Evolutionary conservation across 2,888 invertebrate genomes (phyloP).

Genomic region (Chironomus riparius): DNA sequence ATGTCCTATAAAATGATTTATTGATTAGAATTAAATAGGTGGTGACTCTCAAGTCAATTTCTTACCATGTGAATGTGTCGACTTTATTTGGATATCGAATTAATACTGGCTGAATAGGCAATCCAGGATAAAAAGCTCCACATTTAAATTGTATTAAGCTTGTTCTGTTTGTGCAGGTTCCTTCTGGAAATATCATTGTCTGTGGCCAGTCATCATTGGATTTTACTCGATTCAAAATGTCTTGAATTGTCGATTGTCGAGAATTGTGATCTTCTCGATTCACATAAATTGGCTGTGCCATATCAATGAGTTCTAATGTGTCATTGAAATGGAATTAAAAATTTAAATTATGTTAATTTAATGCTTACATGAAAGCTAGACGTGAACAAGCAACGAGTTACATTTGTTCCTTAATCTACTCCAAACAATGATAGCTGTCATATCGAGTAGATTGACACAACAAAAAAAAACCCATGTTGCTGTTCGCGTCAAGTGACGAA

Average conservation of each 20-base stretch:
- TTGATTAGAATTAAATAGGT: too few species aligned
- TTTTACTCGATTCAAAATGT: slow-evolving; percentile 75
- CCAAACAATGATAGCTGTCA: too few species aligned
- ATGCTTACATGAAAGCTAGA: too few species aligned
- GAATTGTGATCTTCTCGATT: slow-evolving; percentile 89
- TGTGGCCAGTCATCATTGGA: slow-evolving; percentile 85
- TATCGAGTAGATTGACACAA: background rate
- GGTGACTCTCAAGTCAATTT: too few species aligned
- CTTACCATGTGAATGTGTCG: slow-evolving; percentile 66
- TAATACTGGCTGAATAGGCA: slow-evolving; percentile 90
- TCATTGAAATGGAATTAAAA: slow-evolving; percentile 28
- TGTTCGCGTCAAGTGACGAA: background rate
- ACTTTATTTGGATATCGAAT: slow-evolving; percentile 82
- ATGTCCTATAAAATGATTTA: slow-evolving; percentile 52
- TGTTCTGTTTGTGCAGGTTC: slow-evolving; percentile 85
- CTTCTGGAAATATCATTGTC: slow-evolving; percentile 40
- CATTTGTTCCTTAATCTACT: background rate
- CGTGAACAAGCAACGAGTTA: too few species aligned
- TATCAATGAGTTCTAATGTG: slow-evolving; percentile 72
- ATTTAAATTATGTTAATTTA: background rate
- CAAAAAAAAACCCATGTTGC: background rate
- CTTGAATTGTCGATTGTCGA: slow-evolving; percentile 78
- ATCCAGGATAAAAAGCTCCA: slow-evolving; percentile 91
- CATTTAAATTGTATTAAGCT: slow-evolving; percentile 84
- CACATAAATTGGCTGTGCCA: slow-evolving; percentile 91